Evolutionary conservation across 2,797 vertebrate genomes (phyloP).

Genomic region (Myotis vivesi): DNA sequence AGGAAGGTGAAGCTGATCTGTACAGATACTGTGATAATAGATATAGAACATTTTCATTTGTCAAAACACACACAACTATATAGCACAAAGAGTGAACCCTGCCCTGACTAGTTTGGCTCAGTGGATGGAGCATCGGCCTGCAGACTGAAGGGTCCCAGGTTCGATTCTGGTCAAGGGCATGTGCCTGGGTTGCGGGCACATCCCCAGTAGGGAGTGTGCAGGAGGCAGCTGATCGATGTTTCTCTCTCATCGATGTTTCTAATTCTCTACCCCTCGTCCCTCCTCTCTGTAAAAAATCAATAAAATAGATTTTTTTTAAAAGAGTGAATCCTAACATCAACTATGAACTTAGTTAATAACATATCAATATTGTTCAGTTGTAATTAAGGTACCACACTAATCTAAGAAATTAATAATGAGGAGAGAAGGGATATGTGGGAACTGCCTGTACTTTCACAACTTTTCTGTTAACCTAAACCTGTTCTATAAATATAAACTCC

Average conservation of each 20-base stretch:
- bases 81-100: background rate
- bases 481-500: background rate
- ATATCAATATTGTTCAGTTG: background rate
- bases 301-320: too few species aligned
- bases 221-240: too few species aligned
- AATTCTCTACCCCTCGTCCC: too few species aligned
- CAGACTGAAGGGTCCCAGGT: too few species aligned
- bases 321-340: background rate
- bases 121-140: too few species aligned
- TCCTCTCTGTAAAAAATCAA: too few species aligned
- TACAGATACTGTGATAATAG: background rate
- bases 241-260: too few species aligned
- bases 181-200: too few species aligned
- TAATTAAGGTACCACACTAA: background rate
- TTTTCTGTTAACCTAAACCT: background rate
- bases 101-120: too few species aligned
- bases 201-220: too few species aligned
- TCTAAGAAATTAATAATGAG: background rate
- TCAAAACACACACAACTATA: background rate
- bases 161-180: too few species aligned
- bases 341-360: background rate
- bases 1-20: background rate
- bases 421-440: background rate
- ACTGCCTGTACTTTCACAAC: background rate
- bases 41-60: background rate